Base-by-base conservation (phyloP, 2,888 invertebrate species). In the Apomyelois bistriatella region DNA sequence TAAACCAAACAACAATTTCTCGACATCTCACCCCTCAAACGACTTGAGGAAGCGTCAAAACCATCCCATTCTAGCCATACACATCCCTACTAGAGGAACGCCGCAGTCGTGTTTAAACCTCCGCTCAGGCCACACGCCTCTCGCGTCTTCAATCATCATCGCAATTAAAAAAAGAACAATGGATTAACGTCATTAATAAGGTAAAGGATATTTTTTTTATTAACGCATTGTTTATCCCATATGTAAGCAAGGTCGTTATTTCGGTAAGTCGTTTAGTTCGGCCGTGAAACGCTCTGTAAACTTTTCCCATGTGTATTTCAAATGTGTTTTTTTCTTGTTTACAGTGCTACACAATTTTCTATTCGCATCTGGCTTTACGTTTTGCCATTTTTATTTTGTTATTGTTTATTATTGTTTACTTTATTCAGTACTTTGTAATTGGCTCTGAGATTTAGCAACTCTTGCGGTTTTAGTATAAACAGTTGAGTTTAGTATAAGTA, bases 131-230 rank as follows among this genome's bases (percentile, higher is more conserved):
- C 9, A 32, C 30, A 46, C 46, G 46, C 32, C 10, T 32, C 16
- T 9, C 46, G 46, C 52, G 43, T 9, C 58, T 32, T 51, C 41
- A 49, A 48, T 37, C 30, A 40, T 52, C 55, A 56, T 57, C 59
- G 56, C 74, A 77, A 79, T 82, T 78, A 79, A 53, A 51, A 53
- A 51, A 58, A 55, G 74, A 74, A 85, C 83, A 85, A 85, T 85
- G 84, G 81, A 73, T 53, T 71, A 70, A 74, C 83, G 78, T 82
- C 84, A 77, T 70, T 70, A 60, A 68, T 70, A 15, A 80, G 82
- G 80, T 81, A 80, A 74, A 65, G 60, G 58, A 58, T 70, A 58
- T 59, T 65, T 68, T 74, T 68, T 74, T 72, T 73, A 67, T 68
- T 62, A 65, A 55, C 58, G 58, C 52, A 65, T 70, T 74, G 74